Evolutionary conservation across 2,888 invertebrate genomes (phyloP), one percentile per base, ranked within the genome.

Genomic region (Aphidius colemani): DNA sequence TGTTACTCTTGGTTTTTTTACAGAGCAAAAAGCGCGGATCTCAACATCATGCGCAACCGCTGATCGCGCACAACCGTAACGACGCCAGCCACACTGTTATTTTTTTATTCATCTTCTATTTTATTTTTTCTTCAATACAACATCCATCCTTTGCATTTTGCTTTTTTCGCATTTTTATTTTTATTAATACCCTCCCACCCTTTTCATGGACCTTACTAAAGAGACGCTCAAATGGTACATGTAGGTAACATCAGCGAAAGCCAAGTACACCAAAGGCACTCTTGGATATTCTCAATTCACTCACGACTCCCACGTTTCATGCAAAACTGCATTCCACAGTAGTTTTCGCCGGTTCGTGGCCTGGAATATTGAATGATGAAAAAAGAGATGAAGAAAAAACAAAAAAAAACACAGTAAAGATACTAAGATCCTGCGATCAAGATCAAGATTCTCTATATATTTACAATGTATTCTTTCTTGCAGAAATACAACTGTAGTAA

Each of bases 11-110:
- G 58, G 69, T 61, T 66, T 65, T 73, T 72, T 66, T 70, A 67
- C 72, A 67, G 67, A 69, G 75, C 75, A 80, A 81, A 79, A 80
- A 53, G 81, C 76, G 72, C 74, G 74, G 75, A 72, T 75, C 75
- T 75, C 73, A 71, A 72, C 72, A 69, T 65, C 48, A 48, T 13
- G 30, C 30, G 30, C 30, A 30, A 30, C 5, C 30, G 30, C 5
- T 56, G 66, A 63, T 57, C 65, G 59, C 61, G 66, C 73, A 74
- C 74, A 72, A 70, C 70, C 74, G 75, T 75, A 72, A 62, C 71
- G 70, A 72, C 63, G 63, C 56, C 55, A 10, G 60, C 65, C 59
- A 61, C 57, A 61, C 66, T 57, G 49, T 61, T 64, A 53, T 18
- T 18, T 63, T 44, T 58, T 13, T 43, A 53, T 40, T 56, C 43